A percentile compares a stretch with the other conserved stretches of the same genome.
phyloP scores from a whole-genome alignment of 2,888 invertebrate genomes.

The Parnassius glacialis region DNA sequence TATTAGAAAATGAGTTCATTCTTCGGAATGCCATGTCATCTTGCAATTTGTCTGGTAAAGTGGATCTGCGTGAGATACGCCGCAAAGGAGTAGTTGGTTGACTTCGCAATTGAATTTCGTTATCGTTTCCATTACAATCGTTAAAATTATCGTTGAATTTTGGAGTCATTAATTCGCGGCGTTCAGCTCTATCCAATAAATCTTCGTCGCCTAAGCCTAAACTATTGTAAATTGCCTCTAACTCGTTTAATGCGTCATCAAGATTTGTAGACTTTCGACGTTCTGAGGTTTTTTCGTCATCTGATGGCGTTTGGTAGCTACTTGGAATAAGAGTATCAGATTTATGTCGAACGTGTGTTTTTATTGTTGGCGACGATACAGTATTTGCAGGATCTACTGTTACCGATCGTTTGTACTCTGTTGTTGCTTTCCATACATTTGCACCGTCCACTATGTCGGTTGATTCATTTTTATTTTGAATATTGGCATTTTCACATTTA shows the following conservation, averaged over 20 bases:
- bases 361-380: slow-evolving; percentile 56
- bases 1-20: slow-evolving; percentile 79
- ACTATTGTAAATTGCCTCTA: slow-evolving; percentile 95
- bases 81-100: slow-evolving; percentile 72
- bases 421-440: slow-evolving; percentile 74
- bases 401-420: slow-evolving; percentile 69
- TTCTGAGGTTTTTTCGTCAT: slow-evolving; percentile 73
- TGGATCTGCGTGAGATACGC: slow-evolving; percentile 64
- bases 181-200: slow-evolving; percentile 88
- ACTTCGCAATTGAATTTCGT: slow-evolving; percentile 68
- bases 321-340: slow-evolving; percentile 66
- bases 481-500: slow-evolving; percentile 47
- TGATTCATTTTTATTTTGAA: slow-evolving; percentile 57
- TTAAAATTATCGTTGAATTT: slow-evolving; percentile 72
- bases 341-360: slow-evolving; percentile 71
- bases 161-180: slow-evolving; percentile 83
- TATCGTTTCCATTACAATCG: slow-evolving; percentile 77
- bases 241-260: slow-evolving; percentile 92
- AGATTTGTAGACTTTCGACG: slow-evolving; percentile 88
- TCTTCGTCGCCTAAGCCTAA: slow-evolving; percentile 92
- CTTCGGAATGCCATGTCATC: slow-evolving; percentile 92
- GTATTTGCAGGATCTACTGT: slow-evolving; percentile 62
- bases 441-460: slow-evolving; percentile 54
- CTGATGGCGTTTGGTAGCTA: slow-evolving; percentile 65
- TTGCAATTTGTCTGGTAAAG: slow-evolving; percentile 83